Evolutionary conservation across 2,888 invertebrate genomes (phyloP).

Genomic region (Diogma glabrata): DNA sequence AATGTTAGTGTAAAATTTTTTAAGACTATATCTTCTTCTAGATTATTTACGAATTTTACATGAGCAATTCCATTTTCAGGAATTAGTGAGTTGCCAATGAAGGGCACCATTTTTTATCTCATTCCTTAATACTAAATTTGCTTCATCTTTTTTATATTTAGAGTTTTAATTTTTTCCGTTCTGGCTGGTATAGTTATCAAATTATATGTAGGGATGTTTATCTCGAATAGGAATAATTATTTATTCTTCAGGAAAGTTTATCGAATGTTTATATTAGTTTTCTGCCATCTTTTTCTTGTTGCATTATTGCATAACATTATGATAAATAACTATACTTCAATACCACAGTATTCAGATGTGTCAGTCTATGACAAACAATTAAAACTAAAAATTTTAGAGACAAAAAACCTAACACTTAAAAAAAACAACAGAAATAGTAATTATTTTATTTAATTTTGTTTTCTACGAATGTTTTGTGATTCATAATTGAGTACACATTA

Average conservation of each 20-base stretch:
- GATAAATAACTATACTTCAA: too few relatives aligned
- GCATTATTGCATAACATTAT: too few relatives aligned
- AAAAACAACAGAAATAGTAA: too few relatives aligned
- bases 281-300: too few relatives aligned
- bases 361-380: too few relatives aligned
- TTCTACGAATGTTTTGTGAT: too few relatives aligned
- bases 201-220: not conserved
- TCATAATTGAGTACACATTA: too few relatives aligned
- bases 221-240: not conserved
- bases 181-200: not conserved
- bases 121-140: not conserved
- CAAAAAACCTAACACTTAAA: too few relatives aligned
- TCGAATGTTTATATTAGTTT: too few relatives aligned
- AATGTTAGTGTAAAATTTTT: not conserved
- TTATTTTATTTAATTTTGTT: too few relatives aligned
- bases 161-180: not conserved
- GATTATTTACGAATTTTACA: not conserved
- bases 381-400: too few relatives aligned
- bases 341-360: too few relatives aligned
- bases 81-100: not conserved
- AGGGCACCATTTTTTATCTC: not conserved
- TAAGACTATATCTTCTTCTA: not conserved
- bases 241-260: not conserved
- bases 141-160: not conserved
- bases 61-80: constrained; percentile 1